phyloP scores from a whole-genome alignment of 2,888 invertebrate species.

The Drosophila acutilabella region DNA sequence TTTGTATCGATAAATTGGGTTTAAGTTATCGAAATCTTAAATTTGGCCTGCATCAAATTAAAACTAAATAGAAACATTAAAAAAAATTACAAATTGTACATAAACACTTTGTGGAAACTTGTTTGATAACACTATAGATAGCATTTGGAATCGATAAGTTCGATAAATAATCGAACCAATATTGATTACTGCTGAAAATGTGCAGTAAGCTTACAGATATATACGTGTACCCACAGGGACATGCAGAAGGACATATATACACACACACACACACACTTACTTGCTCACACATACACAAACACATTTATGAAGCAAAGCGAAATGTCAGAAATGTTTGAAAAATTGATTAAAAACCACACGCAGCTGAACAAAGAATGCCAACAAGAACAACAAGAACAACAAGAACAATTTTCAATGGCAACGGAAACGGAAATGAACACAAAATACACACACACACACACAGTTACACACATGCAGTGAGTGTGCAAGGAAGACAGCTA shows the following conservation, averaged over 20 bases:
- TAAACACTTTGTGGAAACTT: no score
- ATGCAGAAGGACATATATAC: not conserved
- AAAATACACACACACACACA: conserved; percentile 11
- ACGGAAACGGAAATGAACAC: conserved; percentile 68
- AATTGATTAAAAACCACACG: conserved; percentile 78
- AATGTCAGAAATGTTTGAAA: conserved; percentile 57
- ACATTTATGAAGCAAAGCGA: conserved; percentile 36
- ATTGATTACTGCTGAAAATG: not conserved
- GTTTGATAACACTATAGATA: no score
- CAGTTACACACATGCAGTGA: not conserved
- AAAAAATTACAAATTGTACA: no score
- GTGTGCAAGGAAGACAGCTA: conserved; percentile 25
- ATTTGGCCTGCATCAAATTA: no score
- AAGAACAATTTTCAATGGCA: conserved; percentile 49
- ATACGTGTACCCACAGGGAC: not conserved
- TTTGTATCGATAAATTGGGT: no score
- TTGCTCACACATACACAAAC: conserved; percentile 11
- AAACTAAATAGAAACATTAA: no score
- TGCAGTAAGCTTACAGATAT: not conserved
- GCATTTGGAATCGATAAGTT: no score
- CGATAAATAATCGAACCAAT: no score
- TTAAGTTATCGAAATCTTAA: no score
- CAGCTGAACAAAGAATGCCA: conserved; percentile 34
- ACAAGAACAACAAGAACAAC: conserved; percentile 17
- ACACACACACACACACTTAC: not conserved